Percentiles rank a stretch among this genome's conserved stretches.
Evolutionary conservation across 2,797 vertebrate genomes (phyloP).

Genomic region (Brachyalestes nurse): DNA sequence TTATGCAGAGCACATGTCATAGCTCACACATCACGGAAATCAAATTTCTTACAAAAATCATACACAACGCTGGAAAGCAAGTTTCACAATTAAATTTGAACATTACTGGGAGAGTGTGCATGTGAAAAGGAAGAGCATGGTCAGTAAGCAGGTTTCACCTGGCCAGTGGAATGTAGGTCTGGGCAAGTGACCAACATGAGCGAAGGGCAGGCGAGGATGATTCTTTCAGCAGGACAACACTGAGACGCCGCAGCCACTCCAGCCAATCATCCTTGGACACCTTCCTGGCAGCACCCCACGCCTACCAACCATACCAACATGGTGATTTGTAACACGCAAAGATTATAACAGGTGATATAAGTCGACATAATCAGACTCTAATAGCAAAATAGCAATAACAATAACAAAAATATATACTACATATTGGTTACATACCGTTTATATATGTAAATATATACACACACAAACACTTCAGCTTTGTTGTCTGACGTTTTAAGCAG

Average conservation of each 20-base stretch:
- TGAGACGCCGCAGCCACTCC: conserved; percentile 94
- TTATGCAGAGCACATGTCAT: not conserved
- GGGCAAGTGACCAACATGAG: conserved; percentile 97
- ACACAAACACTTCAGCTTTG: too few species aligned
- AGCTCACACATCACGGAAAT: not conserved
- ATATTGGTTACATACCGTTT: too few species aligned
- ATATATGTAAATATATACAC: too few species aligned
- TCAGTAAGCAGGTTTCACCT: conserved; percentile 76
- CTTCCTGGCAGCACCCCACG: conserved; percentile 96
- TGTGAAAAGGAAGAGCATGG: not conserved
- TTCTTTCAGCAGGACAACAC: conserved; percentile 95
- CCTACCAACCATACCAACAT: conserved; percentile 72
- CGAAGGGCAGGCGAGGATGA: conserved; percentile 95
- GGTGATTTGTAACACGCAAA: not conserved
- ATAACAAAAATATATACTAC: too few species aligned
- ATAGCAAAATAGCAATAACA: too few species aligned
- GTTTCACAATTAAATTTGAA: not conserved
- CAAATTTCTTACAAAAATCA: not conserved
- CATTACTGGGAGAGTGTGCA: not conserved
- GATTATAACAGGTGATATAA: not conserved
- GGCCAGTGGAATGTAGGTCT: conserved; percentile 97
- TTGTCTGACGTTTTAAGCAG: too few species aligned
- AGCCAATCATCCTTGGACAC: conserved; percentile 99
- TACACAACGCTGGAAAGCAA: not conserved
- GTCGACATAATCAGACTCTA: not conserved